These are phyloP conservation scores for Fringilla coelebs DNA, from an alignment of 2,797 vertebrate species.

Conservation along the genomic window DNA sequence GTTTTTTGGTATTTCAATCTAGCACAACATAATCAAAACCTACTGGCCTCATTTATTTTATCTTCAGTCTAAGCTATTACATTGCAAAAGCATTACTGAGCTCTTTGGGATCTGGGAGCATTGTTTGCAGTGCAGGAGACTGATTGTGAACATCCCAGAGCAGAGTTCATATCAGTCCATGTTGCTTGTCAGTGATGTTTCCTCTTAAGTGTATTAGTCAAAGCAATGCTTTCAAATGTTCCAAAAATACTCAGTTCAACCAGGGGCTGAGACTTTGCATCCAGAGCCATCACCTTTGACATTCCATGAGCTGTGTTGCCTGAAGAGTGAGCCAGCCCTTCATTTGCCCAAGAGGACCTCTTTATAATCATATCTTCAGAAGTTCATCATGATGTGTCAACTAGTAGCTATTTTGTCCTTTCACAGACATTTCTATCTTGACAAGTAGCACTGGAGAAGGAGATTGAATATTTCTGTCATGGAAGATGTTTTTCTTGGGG, in stretches of 20 bases:
- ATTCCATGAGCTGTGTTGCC: background rate
- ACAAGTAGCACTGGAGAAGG: background rate
- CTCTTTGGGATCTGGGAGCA: background rate
- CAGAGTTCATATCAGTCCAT: background rate
- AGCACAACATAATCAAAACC: background rate
- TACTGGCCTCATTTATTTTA: background rate
- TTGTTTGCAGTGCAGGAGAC: background rate
- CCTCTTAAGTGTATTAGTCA: background rate
- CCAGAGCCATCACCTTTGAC: background rate
- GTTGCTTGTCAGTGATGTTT: background rate
- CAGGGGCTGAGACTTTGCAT: background rate
- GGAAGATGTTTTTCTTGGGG: background rate
- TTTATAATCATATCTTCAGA: background rate
- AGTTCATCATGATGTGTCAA: background rate
- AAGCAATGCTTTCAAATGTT: background rate
- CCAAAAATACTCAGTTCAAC: background rate
- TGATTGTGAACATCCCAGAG: background rate
- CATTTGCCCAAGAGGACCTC: rapidly evolving
- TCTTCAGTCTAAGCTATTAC: background rate
- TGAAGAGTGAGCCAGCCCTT: background rate
- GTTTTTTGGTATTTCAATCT: background rate
- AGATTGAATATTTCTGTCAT: background rate
- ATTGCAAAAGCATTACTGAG: background rate
- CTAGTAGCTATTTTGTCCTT: background rate
- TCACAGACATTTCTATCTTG: background rate